These are phyloP conservation scores for Syrista parreyssii DNA, from an alignment of 2,888 invertebrate species.

Conservation along the genomic window DNA sequence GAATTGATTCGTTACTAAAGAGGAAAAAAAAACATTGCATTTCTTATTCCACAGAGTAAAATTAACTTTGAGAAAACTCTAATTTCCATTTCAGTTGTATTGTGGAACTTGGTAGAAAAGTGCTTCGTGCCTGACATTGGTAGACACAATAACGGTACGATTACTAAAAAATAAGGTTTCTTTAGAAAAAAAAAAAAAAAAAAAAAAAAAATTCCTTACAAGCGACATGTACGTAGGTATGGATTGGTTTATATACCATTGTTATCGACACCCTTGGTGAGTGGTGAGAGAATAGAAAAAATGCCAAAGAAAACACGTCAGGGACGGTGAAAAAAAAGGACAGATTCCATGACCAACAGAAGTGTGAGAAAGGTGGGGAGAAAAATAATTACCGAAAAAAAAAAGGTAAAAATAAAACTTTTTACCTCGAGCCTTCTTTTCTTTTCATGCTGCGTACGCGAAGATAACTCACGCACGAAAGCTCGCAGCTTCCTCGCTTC, in stretches of 20 bases:
- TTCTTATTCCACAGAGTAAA: neutral
- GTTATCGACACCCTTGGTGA: neutral
- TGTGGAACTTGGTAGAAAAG: neutral
- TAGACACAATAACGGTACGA: neutral
- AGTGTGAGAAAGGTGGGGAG: neutral
- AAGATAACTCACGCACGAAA: neutral
- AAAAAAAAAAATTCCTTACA: neutral
- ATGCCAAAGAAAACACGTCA: neutral
- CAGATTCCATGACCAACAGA: neutral
- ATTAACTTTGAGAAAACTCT: neutral
- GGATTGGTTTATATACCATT: neutral
- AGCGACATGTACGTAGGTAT: neutral
- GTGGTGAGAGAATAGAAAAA: neutral
- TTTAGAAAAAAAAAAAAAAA: neutral
- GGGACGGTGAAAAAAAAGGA: neutral
- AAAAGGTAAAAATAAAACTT: neutral
- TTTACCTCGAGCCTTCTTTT: neutral
- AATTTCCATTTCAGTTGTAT: neutral
- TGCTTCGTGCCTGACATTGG: neutral
- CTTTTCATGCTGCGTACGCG: neutral
- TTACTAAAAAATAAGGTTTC: neutral
- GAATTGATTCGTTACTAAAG: neutral
- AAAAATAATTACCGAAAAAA: neutral
- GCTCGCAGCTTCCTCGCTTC: neutral
- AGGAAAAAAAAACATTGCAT: neutral